Conservation (phyloP, 2,888 invertebrate species). For the Orthosia gracilis region DNA sequence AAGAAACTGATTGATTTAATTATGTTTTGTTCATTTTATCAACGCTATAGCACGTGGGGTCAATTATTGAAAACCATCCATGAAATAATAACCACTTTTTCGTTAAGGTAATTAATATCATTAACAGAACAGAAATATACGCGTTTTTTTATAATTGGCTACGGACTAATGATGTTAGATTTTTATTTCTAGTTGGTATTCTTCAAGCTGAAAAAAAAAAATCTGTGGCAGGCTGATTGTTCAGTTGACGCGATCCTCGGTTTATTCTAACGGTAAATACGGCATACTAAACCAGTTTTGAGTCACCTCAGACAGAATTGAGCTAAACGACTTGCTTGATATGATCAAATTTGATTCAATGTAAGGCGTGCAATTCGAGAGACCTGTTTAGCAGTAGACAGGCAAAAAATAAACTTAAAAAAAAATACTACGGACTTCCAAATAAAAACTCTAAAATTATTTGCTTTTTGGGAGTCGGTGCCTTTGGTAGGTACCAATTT, state of each 20-base stretch:
- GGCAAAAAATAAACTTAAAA: too few relatives aligned
- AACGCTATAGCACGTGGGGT: too few relatives aligned
- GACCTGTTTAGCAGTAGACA: too few relatives aligned
- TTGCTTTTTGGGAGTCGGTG: too few relatives aligned
- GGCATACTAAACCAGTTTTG: not conserved
- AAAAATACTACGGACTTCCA: too few relatives aligned
- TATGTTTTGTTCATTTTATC: constrained; percentile 6
- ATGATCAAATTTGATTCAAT: too few relatives aligned
- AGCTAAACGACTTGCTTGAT: too few relatives aligned
- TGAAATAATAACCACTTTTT: not conserved
- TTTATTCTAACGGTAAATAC: not conserved
- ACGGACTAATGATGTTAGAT: too few relatives aligned
- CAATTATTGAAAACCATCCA: not conserved
- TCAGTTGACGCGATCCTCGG: not conserved
- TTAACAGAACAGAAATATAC: not conserved
- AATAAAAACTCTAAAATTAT: too few relatives aligned
- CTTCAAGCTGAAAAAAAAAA: not conserved
- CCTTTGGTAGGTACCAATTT: too few relatives aligned
- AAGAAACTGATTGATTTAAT: constrained; percentile 1
- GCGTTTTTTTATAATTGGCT: not conserved
- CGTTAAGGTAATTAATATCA: not conserved
- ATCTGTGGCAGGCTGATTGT: not conserved
- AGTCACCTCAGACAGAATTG: not conserved
- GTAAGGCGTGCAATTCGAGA: too few relatives aligned
- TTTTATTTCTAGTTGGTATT: not conserved